A percentile compares a stretch with the other conserved stretches of the same genome.
Conservation (phyloP, 1,140 invertebrate genomes). For the Patella vulgata region DNA sequence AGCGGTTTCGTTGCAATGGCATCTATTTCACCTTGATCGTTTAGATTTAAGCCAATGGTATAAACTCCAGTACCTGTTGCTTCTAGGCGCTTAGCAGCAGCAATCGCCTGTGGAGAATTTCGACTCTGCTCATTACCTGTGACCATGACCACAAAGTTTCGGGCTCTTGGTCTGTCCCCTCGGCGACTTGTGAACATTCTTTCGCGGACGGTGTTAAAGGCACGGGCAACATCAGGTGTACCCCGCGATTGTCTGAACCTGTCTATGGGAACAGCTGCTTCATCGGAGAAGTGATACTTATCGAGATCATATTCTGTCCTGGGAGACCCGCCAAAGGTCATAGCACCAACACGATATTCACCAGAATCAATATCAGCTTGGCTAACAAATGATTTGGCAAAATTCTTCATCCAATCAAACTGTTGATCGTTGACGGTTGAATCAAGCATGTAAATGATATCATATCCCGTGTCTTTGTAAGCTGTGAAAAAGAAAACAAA, state of each 20-base stretch:
- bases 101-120: conserved; percentile 13
- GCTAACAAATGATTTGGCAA: conserved; percentile 38
- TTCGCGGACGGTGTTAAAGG: conserved; percentile 44
- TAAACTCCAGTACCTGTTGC: conserved; percentile 42
- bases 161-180: conserved; percentile 53
- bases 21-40: conserved; percentile 44
- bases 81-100: conserved; percentile 45
- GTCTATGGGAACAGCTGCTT: conserved; percentile 33
- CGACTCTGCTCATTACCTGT: conserved; percentile 50
- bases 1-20: conserved; percentile 43
- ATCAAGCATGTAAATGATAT: conserved; percentile 61
- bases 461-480: conserved; percentile 37
- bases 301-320: conserved; percentile 54
- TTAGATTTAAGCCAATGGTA: conserved; percentile 46
- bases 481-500: conserved; percentile 22
- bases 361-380: conserved; percentile 46
- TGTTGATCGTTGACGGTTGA: conserved; percentile 42
- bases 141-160: conserved; percentile 52
- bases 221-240: conserved; percentile 25
- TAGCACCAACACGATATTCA: conserved; percentile 48
- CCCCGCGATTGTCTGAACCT: conserved; percentile 10
- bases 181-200: conserved; percentile 50
- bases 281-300: conserved; percentile 35
- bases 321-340: conserved; percentile 47
- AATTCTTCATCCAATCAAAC: conserved; percentile 52